Evolutionary conservation across 2,888 invertebrate species (phyloP).

Genomic region (Epistrophe eligans): DNA sequence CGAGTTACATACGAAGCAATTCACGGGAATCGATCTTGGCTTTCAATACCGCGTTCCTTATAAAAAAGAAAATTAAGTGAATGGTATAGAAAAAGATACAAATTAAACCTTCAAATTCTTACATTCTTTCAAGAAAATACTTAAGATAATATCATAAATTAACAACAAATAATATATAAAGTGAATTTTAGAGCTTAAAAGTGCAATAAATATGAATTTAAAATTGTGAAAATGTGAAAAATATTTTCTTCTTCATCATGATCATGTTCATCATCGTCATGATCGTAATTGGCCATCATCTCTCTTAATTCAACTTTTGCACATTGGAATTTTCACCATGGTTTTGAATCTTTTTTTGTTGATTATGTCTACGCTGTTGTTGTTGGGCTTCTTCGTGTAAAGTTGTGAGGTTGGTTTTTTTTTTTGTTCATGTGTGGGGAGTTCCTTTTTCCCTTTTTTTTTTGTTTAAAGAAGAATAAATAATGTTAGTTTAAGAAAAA

Average conservation of each 20-base stretch:
- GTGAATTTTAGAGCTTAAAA: slow-evolving; percentile 6
- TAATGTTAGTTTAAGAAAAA: not conserved
- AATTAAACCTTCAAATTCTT: slow-evolving; percentile 14
- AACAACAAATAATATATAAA: not conserved
- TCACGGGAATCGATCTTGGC: slow-evolving; percentile 43
- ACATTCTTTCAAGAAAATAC: slow-evolving; percentile 21
- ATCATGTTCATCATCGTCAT: slow-evolving; percentile 52
- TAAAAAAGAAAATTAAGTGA: slow-evolving; percentile 41
- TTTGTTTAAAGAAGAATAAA: not conserved
- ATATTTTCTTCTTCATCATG: slow-evolving; percentile 47
- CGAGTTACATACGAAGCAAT: slow-evolving; percentile 55
- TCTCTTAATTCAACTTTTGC: slow-evolving; percentile 73
- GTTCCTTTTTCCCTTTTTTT: slow-evolving; percentile 8
- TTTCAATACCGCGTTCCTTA: slow-evolving; percentile 58
- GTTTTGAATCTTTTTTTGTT: slow-evolving; percentile 49
- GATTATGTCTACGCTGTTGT: slow-evolving; percentile 37
- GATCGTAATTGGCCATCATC: slow-evolving; percentile 72
- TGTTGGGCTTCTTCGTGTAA: slow-evolving; percentile 58
- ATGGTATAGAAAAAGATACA: slow-evolving; percentile 50
- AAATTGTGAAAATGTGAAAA: slow-evolving; percentile 56
- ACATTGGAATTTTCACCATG: slow-evolving; percentile 75
- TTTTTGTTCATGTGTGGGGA: slow-evolving; percentile 47
- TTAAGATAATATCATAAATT: not conserved
- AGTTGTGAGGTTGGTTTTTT: slow-evolving; percentile 68
- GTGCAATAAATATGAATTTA: slow-evolving; percentile 21